phyloP scores from a whole-genome alignment of 64 coral and sea anemone species.

The Stichodactyla helianthus region DNA sequence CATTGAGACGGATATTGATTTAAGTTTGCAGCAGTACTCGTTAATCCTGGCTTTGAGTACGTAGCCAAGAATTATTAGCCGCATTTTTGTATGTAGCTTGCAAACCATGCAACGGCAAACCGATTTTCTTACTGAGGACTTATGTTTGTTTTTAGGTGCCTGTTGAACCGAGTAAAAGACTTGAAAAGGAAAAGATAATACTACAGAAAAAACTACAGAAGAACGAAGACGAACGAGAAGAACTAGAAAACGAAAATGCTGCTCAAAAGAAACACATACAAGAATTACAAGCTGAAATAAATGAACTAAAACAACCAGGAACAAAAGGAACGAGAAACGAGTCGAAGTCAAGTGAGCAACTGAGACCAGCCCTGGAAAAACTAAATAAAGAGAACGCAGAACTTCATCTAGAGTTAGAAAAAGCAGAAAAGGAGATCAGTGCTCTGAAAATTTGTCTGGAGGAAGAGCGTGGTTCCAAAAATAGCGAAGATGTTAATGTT shows the following conservation, averaged over 20 bases:
- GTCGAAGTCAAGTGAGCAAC: conserved; percentile 31
- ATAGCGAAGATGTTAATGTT: neutral
- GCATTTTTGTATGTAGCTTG: too few species aligned
- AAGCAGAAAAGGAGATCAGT: conserved; percentile 61
- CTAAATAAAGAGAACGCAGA: conserved; percentile 83
- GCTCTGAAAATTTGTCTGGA: conserved; percentile 51
- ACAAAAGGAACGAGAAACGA: conserved; percentile 28
- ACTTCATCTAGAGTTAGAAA: conserved; percentile 82
- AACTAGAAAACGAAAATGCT: conserved; percentile 1
- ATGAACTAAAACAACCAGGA: conserved; percentile 44
- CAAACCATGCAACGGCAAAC: too few species aligned
- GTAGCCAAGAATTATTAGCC: too few species aligned
- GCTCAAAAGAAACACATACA: neutral
- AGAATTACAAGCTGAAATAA: conserved; percentile 18
- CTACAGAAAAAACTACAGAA: conserved; percentile 16
- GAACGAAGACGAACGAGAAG: conserved; percentile 3
- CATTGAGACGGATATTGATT: too few species aligned
- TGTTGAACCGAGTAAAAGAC: neutral
- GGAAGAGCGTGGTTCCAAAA: conserved; percentile 10
- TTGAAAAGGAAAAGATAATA: neutral
- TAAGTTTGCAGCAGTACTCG: too few species aligned
- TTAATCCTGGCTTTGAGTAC: too few species aligned
- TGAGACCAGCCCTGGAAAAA: conserved; percentile 81
- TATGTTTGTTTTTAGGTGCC: neutral
- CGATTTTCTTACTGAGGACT: too few species aligned